Evolutionary conservation across 2,797 vertebrate species (phyloP), one percentile per base, ranked within the genome.

Genomic region (Lophotriccus pileatus): DNA sequence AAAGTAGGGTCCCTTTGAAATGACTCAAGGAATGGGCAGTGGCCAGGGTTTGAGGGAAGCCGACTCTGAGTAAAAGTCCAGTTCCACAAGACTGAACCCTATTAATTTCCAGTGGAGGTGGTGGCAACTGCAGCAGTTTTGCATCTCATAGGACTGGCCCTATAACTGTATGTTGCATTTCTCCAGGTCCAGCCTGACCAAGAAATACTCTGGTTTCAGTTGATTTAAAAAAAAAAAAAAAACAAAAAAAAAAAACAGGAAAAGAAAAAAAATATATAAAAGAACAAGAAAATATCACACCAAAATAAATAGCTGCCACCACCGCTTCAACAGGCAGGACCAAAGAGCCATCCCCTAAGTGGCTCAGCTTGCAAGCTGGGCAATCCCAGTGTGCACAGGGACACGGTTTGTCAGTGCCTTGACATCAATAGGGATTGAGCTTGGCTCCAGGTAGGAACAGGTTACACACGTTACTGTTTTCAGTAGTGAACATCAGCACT

Each of bases 151-250:
- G 17, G 22, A 62, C 41, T 67, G 73, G 55, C 72, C 64, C 55
- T 44, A 17, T 70, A 94, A 91, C 59, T 7, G 7, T 60, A 86
- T 41, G 85, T 12, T 70, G 62, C 58, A 56, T 92, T 96, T 94
- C 81, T 80, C 85, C 91, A 92, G 95, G 95, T 89, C 95, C 91
- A 92, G 95, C 93, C 95, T 94, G 91, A 94, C 39, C 36, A 93
- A 93, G 93, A 96, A 93, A 92, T 39, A 89, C 53, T 46, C 37
- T 14, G 4, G 63, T 75, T 90, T 84, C 14, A 14, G 39, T 32
- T 50, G 43, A 86, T 46, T 50, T 0, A 17, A 68, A 67, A 36
- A 85, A 64, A 63, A 36, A 39, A 56, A n/a, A 5, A 12, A 23
- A 25, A 23, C 28, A 52, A 34, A 84, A 49, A 55, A n/a, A 27